A percentile compares a stretch with the other conserved stretches of the same genome.
Evolutionary conservation across 2,888 invertebrate genomes (phyloP).

Genomic region (Tipula unca): DNA sequence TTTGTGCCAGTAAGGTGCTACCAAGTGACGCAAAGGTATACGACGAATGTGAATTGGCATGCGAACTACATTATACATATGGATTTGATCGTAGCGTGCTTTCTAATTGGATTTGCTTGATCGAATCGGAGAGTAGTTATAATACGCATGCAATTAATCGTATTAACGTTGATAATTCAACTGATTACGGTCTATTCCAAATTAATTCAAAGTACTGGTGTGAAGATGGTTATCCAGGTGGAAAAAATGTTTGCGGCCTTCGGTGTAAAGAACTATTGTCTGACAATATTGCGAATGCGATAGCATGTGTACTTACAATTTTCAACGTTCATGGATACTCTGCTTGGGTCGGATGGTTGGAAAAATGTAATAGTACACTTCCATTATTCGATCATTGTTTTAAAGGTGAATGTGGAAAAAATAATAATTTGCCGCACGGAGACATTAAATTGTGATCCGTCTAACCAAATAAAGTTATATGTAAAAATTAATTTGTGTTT

Average conservation of each 20-base stretch:
- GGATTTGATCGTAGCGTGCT: background rate
- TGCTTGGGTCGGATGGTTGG: background rate
- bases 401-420: background rate
- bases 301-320: background rate
- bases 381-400: background rate
- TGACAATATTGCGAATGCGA: background rate
- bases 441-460: too few species aligned
- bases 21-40: background rate
- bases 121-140: background rate
- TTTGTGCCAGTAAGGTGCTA: background rate
- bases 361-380: background rate
- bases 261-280: background rate
- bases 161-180: background rate
- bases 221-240: background rate
- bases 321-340: background rate
- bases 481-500: too few species aligned
- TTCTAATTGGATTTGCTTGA: background rate
- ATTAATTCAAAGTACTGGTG: background rate
- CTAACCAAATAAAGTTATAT: too few species aligned
- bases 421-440: background rate
- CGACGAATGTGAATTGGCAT: background rate
- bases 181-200: background rate
- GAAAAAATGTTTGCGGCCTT: background rate
- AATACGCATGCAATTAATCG: background rate
- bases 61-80: background rate